These are phyloP conservation scores for Zhengitettix transpicula DNA, from an alignment of 2,888 invertebrate genomes.

Conservation along the genomic window DNA sequence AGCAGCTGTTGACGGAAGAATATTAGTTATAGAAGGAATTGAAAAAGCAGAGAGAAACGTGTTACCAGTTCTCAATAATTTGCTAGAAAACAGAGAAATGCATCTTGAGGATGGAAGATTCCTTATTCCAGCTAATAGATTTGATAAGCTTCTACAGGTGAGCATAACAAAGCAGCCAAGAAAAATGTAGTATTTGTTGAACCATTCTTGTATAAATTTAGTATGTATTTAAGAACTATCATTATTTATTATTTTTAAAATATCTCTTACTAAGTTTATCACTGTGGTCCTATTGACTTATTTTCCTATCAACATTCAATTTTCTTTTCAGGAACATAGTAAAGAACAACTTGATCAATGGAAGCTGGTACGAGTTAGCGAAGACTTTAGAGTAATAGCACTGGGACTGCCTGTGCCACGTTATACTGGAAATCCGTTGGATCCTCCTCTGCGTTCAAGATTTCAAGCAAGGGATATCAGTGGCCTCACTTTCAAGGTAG, in stretches of 20 bases:
- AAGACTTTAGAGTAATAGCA: conserved; percentile 84
- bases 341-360: conserved; percentile 62
- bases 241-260: no score
- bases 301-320: not conserved
- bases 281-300: not conserved
- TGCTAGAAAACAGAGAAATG: conserved; percentile 95
- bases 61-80: conserved; percentile 85
- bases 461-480: conserved; percentile 81
- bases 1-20: conserved; percentile 75
- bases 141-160: conserved; percentile 75
- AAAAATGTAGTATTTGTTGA: not conserved
- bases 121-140: conserved; percentile 73
- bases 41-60: conserved; percentile 97
- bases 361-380: conserved; percentile 82
- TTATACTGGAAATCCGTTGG: conserved; percentile 83
- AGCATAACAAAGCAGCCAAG: conserved; percentile 4
- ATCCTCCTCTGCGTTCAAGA: conserved; percentile 85
- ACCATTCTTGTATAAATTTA: no score
- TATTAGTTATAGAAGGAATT: conserved; percentile 85
- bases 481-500: conserved; percentile 42
- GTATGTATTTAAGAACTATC: no score
- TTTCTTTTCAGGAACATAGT: conserved; percentile 49
- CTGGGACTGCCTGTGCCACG: conserved; percentile 70
- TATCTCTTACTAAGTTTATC: no score
- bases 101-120: conserved; percentile 93